phyloP scores from a whole-genome alignment of 2,888 invertebrate species.

The Heterodera filipjevi region DNA sequence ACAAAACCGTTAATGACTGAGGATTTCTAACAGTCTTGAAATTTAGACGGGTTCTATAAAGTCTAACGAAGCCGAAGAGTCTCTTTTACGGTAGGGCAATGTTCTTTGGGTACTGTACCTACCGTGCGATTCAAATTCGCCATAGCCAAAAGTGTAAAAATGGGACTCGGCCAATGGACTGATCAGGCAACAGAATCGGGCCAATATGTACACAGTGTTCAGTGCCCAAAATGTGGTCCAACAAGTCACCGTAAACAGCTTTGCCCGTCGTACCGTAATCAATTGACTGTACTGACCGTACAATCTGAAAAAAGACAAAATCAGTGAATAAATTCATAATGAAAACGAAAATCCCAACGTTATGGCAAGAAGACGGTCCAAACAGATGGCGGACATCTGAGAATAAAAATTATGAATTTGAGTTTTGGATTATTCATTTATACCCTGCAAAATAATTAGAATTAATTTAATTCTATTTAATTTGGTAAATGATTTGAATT shows the following conservation, averaged over 20 bases:
- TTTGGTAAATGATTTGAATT: constrained; percentile 14
- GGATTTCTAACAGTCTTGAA: too few relatives aligned
- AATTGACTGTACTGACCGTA: constrained; percentile 57
- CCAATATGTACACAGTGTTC: constrained; percentile 55
- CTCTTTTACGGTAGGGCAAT: too few relatives aligned
- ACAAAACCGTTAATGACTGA: too few relatives aligned
- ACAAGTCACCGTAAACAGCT: constrained; percentile 48
- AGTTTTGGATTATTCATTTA: too few relatives aligned
- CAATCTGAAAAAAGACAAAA: constrained; percentile 7
- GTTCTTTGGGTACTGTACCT: too few relatives aligned
- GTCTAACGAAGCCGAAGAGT: too few relatives aligned
- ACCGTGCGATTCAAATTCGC: constrained; percentile 45
- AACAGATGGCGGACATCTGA: constrained; percentile 64
- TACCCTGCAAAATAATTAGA: too few relatives aligned
- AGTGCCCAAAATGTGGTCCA: constrained; percentile 56
- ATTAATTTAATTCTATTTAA: constrained; percentile 7
- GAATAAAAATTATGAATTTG: constrained; percentile 35
- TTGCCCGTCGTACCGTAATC: constrained; percentile 51
- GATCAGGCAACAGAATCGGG: constrained; percentile 61
- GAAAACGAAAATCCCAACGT: constrained; percentile 42
- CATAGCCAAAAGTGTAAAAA: constrained; percentile 63
- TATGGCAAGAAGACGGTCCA: constrained; percentile 64
- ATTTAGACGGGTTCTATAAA: too few relatives aligned
- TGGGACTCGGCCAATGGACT: constrained; percentile 54
- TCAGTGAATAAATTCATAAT: too few relatives aligned